Conservation (phyloP, 2,888 invertebrate species). For the Oxytorus armatus region DNA sequence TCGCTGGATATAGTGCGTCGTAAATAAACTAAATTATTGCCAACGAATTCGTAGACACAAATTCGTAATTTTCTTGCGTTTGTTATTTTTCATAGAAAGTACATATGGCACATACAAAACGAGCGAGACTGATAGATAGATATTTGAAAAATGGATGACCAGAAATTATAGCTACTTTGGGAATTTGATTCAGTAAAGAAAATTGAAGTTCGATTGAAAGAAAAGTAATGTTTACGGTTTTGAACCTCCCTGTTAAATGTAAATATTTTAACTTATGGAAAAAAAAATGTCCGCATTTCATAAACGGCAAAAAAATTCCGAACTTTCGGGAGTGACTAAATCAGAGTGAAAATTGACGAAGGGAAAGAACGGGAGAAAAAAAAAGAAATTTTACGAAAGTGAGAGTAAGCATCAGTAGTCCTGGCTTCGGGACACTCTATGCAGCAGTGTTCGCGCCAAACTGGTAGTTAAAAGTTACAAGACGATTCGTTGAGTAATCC, state of each 20-base stretch:
- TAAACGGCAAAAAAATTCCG: conserved; percentile 5
- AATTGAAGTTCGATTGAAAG: not conserved
- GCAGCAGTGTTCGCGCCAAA: conserved; percentile 71
- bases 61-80: conserved; percentile 65
- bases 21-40: conserved; percentile 76
- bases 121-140: not conserved
- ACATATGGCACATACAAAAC: not conserved
- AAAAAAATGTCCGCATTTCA: not conserved
- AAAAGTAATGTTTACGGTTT: not conserved
- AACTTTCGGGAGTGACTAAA: conserved; percentile 25
- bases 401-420: conserved; percentile 55
- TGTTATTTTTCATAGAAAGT: not conserved
- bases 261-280: conserved; percentile 1
- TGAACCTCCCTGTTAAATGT: not conserved
- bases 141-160: not conserved
- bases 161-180: not conserved
- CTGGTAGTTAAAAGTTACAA: conserved; percentile 83
- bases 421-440: conserved; percentile 54
- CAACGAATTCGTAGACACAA: conserved; percentile 72
- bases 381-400: conserved; percentile 55
- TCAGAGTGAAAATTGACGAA: conserved; percentile 32
- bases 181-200: not conserved
- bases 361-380: conserved; percentile 17
- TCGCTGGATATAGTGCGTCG: conserved; percentile 56
- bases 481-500: conserved; percentile 84